Base-by-base conservation (phyloP, 2,113 vertebrate genomes). In the Diglossa brunneiventris region DNA sequence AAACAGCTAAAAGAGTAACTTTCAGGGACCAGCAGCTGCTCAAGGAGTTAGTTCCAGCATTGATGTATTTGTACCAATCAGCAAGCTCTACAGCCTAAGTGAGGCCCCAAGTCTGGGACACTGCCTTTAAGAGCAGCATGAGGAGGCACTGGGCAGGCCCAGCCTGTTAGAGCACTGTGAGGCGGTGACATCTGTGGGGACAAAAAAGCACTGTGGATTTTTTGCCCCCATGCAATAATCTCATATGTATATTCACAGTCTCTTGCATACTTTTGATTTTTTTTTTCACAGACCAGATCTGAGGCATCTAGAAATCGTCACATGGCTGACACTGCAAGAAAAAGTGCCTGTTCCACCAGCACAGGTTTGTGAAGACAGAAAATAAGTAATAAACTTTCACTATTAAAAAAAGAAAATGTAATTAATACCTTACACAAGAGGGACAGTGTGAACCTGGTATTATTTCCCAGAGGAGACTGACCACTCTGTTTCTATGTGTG, bases 311-410 rank as follows among this genome's bases (percentile, higher is more conserved):
- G 44, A 73, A 83, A 53, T 53, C 21, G n/a, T 58, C 39, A 24
- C 0, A 0, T 24, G 83, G 39, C 27, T 46, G 68, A 39, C 13
- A 14, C 10, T 59, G 33, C 26, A 28, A 0, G 1, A 70, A 62
- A 37, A 82, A 41, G n/a, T 28, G 5, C 7, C 28, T 72, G 26
- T 67, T 70, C 17, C 23, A 26, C 35, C 11, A 11, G 20, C 7
- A 39, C 7, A 8, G 10, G 4, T 53, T 56, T 75, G 28, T 58
- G 68, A 83, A 79, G 47, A 75, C 13, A 77, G 28, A 56, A 80
- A 56, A 63, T 63, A 77, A 52, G 22, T 66, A 81, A 73, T 17
- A 70, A 82, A 69, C 12, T 74, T 74, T 8, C 67, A 56, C 12
- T 64, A 16, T 33, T 50, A 11, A 11, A 53, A 37, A 15, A 53